These are phyloP conservation scores for Coreoperca whiteheadi DNA, from an alignment of 2,113 vertebrate species.

Conservation along the genomic window DNA sequence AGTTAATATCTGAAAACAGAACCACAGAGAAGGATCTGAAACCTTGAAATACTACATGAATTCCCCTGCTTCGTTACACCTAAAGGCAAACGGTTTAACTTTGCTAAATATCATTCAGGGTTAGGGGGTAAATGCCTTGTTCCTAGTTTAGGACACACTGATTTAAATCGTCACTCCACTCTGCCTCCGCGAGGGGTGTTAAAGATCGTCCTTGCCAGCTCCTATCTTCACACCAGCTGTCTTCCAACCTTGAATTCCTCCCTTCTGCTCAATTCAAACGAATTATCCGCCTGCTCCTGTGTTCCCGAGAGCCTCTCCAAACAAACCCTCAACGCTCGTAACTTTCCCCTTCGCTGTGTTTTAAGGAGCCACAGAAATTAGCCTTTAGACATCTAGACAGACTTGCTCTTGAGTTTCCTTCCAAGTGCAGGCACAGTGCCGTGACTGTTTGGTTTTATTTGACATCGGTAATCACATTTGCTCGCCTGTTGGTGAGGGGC, in stretches of 20 bases:
- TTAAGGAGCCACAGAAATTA: constrained; percentile 27
- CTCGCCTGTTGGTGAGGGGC: constrained; percentile 28
- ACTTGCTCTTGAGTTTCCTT: constrained; percentile 19
- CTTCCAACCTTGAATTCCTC: background rate
- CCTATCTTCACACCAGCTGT: constrained; percentile 4
- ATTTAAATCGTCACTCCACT: background rate
- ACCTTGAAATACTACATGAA: background rate
- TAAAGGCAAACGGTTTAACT: background rate
- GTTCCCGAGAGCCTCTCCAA: background rate
- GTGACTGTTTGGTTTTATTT: constrained; percentile 36
- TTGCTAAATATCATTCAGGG: background rate
- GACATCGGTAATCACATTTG: constrained; percentile 52
- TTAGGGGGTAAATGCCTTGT: background rate
- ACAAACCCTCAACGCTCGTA: constrained; percentile 9
- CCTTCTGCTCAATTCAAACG: background rate
- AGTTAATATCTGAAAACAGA: background rate
- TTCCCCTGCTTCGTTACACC: background rate
- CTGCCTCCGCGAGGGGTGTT: background rate
- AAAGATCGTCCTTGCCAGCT: background rate
- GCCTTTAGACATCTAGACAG: constrained; percentile 37
- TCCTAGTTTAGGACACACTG: background rate
- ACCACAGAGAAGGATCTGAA: background rate
- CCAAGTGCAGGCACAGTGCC: background rate
- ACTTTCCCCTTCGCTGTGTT: constrained; percentile 22
- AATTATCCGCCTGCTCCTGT: constrained; percentile 26